Evolutionary conservation across 1,140 invertebrate species (phyloP), one percentile per base, ranked within the genome.

Genomic region (Gonatopus flavifemur): DNA sequence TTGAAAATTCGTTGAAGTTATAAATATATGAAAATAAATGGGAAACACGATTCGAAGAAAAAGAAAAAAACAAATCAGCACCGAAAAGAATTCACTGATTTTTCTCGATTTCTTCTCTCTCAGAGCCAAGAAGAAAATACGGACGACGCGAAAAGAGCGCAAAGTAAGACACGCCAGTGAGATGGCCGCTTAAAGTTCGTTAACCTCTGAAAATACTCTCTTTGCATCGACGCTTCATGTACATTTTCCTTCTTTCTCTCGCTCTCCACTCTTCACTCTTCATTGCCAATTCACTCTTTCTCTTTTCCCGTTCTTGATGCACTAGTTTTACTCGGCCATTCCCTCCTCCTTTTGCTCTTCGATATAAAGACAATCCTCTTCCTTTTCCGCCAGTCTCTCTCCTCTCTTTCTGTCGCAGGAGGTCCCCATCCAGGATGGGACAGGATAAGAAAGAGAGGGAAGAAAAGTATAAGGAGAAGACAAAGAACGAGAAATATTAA

Each of bases 191-290:
- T 40, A 33, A 63, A 55, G 74, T 74, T 77, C 72, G 62, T 75
- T 73, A 59, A 77, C 70, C 72, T 60, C 56, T 70, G 67, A 75
- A 75, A 76, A 74, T 74, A 75, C 72, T 77, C 72, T 70, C 67
- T 63, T 69, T 72, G 61, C 62, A 67, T 67, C 66, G 52, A 46
- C 58, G 66, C 70, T 72, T 69, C 71, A 69, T 74, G 69, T 66
- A 57, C 50, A 41, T 37, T 50, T 65, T 55, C 57, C 48, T 18
- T 36, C 35, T 36, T 18, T 36, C 35, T 36, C 15, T 36, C 15
- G 10, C 35, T 36, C 19, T 36, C 35, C 16, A 12, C 19, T 36
- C 16, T 18, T 36, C 15, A 18, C 25, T 13, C 32, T 33, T 33
- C 18, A n/a, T n/a, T n/a, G n/a, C n/a, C n/a, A n/a, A n/a, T n/a